phyloP scores from a whole-genome alignment of 2,797 vertebrate species.

The Rousettus madagascariensis region DNA sequence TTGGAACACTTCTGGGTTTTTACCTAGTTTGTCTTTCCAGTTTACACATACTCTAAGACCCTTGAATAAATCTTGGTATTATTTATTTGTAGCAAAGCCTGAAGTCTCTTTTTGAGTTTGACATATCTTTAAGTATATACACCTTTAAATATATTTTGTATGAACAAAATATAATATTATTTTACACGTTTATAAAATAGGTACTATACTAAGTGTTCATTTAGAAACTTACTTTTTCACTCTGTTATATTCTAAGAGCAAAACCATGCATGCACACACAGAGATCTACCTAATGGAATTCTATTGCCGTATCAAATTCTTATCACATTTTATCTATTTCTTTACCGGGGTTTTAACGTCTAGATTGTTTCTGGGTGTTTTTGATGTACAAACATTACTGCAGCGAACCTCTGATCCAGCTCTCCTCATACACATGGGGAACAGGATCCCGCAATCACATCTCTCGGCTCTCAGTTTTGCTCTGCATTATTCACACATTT shows the following conservation, averaged over 20 bases:
- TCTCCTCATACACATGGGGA: rapidly evolving
- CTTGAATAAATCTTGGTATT: not conserved
- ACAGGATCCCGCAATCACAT: not conserved
- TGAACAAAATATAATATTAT: not conserved
- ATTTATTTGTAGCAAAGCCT: not conserved
- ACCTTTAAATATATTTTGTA: not conserved
- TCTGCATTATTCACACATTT: not conserved
- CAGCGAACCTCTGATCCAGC: not conserved
- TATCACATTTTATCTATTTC: not conserved
- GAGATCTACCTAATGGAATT: not conserved
- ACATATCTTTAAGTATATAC: too few relatives aligned
- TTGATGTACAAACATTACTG: not conserved
- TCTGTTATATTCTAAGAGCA: not conserved
- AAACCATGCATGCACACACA: not conserved
- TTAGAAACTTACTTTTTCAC: not conserved
- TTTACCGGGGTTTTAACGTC: not conserved
- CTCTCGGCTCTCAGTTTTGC: not conserved
- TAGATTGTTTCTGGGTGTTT: not conserved
- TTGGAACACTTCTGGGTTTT: too few relatives aligned
- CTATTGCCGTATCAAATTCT: not conserved
- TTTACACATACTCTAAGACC: not conserved
- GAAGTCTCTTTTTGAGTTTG: not conserved
- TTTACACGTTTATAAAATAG: not conserved
- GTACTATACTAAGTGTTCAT: not conserved
- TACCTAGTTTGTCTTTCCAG: not conserved